A percentile compares a stretch with the other conserved stretches of the same genome.
phyloP scores from a whole-genome alignment of 2,797 vertebrate genomes.

The Margarornis squamiger region DNA sequence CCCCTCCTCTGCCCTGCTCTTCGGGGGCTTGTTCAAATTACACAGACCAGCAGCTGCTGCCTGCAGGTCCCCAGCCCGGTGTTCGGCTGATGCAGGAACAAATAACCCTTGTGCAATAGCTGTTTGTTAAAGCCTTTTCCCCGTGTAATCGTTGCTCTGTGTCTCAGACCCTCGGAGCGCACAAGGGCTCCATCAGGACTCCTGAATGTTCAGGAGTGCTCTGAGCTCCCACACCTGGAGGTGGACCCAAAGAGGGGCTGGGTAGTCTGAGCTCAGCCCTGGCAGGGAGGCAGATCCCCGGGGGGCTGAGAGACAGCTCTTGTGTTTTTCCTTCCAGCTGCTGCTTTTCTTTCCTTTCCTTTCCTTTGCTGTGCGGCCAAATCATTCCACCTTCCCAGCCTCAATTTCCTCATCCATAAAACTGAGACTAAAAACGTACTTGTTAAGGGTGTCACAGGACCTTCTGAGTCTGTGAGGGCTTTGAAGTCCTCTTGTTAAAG shows the following conservation, averaged over 20 bases:
- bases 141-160: accelerated
- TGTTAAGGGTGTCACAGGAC: conserved; percentile 43
- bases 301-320: too few relatives aligned
- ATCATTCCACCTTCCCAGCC: neutral
- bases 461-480: neutral
- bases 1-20: neutral
- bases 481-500: conserved; percentile 42
- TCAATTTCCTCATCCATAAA: conserved; percentile 59
- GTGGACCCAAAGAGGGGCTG: accelerated
- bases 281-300: neutral
- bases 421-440: conserved; percentile 46
- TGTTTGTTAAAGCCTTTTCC: neutral
- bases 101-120: neutral
- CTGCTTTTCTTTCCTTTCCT: neutral
- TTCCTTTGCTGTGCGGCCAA: neutral
- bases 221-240: accelerated
- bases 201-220: accelerated
- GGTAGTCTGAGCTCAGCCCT: neutral
- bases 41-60: neutral
- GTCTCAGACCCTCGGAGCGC: accelerated
- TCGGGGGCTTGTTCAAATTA: accelerated
- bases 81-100: neutral
- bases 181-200: accelerated
- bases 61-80: neutral
- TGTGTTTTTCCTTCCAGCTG: neutral